Base-by-base conservation (phyloP, 2,888 invertebrate species). In the Hecatera dysodea region DNA sequence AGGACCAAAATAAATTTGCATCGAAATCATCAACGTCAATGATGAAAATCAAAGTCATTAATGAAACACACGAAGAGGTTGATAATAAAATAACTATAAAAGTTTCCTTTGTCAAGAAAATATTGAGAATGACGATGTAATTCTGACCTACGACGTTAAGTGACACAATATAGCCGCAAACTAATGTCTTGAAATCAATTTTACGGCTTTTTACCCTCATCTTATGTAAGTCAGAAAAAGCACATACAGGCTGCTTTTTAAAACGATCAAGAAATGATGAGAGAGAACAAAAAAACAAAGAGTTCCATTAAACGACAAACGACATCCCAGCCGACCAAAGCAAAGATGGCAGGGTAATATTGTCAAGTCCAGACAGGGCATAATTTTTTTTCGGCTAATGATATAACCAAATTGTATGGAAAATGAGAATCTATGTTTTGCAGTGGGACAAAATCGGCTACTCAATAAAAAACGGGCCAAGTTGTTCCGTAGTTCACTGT, bases 101-200 rank as follows among this genome's bases (percentile, higher is more conserved):
- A 48, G 42, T 33, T 67, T 59, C 67, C 24, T 8, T 48, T 75
- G 57, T 53, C 19, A 50, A 60, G 19, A 78, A 19, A 12, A 75
- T 46, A 56, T n/a, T n/a, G n/a, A 62, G 11, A 52, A 53, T 62
- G 42, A 48, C 67, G 39, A 53, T 53, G 22, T 36, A 50, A 29
- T 24, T 75, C n/a, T 19, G 42, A 24, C 29, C 19, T 36, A 68
- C 24, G 42, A 33, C 5, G 12, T 15, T 1, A 5, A 71, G 53
- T 71, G 46, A 56, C 46, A 56, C 8, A 17, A 57, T 42, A 42
- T 29, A 48, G 33, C 24, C 12, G 24, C 42, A 42, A 53, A 42
- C 1, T 42, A 8, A 11, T 42, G 52, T 39, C 11, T 46, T n/a
- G 2, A 42, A 33, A 46, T 0, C 33, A 48, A 52, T 59, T 22